phyloP scores from a whole-genome alignment of 2,797 vertebrate species.

The Sebastes taczanowskii region DNA sequence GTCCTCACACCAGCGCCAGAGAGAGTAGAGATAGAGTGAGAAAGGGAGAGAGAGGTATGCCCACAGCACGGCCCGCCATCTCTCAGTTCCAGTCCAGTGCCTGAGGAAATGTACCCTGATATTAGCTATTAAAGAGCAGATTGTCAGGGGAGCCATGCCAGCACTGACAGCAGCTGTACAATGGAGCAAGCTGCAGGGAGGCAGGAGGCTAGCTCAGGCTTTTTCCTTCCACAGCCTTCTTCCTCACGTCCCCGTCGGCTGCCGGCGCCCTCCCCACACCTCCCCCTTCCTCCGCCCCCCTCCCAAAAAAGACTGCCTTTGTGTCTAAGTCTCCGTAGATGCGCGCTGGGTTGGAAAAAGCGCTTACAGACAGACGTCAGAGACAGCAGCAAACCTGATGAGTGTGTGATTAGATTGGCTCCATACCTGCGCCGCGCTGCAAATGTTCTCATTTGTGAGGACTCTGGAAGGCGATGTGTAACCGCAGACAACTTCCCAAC shows the following conservation, averaged over 20 bases:
- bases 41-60: slow-evolving; percentile 49
- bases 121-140: slow-evolving; percentile 88
- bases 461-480: neutral
- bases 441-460: slow-evolving; percentile 39
- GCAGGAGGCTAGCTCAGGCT: slow-evolving; percentile 31
- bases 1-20: slow-evolving; percentile 21
- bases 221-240: slow-evolving; percentile 20
- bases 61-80: slow-evolving; percentile 72
- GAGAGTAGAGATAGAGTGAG: slow-evolving; percentile 13
- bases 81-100: slow-evolving; percentile 83
- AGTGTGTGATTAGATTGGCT: slow-evolving; percentile 45
- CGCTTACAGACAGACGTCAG: slow-evolving; percentile 12
- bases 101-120: slow-evolving; percentile 87
- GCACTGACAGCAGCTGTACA: slow-evolving; percentile 79
- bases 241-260: slow-evolving; percentile 4
- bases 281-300: neutral
- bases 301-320: neutral
- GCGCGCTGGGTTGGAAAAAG: slow-evolving; percentile 34
- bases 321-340: neutral
- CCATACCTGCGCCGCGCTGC: slow-evolving; percentile 25
- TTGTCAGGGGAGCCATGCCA: slow-evolving; percentile 80
- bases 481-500: slow-evolving; percentile 28
- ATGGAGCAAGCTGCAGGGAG: slow-evolving; percentile 55
- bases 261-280: neutral
- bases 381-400: slow-evolving; percentile 43